These are phyloP conservation scores for Drosophila crucigera DNA, from an alignment of 2,888 invertebrate genomes.

Conservation along the genomic window DNA sequence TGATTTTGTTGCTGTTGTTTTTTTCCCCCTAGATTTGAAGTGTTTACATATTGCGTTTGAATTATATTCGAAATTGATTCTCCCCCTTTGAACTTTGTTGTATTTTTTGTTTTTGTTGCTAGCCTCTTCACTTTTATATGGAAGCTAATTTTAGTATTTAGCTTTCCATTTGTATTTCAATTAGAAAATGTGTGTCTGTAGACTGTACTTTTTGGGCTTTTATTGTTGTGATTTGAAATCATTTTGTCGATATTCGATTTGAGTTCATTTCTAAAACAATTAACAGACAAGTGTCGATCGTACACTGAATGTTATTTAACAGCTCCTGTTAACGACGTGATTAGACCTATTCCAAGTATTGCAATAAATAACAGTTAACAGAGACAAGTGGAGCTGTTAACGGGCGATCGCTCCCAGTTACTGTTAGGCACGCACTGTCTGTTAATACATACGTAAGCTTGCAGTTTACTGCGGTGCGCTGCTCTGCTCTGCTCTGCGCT, in stretches of 20 bases:
- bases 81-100: constrained; percentile 54
- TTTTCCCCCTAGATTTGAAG: constrained; percentile 55
- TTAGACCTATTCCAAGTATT: too few relatives aligned
- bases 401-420: background rate
- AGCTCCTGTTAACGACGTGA: background rate
- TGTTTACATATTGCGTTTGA: constrained; percentile 77
- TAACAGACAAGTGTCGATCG: constrained; percentile 18
- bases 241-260: constrained; percentile 17
- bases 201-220: constrained; percentile 47
- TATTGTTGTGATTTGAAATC: constrained; percentile 19
- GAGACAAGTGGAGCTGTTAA: constrained; percentile 15
- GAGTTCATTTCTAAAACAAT: constrained; percentile 15
- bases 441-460: constrained; percentile 37
- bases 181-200: constrained; percentile 49
- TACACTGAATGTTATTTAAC: background rate
- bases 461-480: constrained; percentile 1
- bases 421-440: constrained; percentile 11
- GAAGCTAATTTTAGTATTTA: constrained; percentile 78
- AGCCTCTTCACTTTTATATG: constrained; percentile 60
- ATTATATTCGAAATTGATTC: constrained; percentile 65
- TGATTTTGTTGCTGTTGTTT: constrained; percentile 24
- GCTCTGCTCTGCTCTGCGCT: constrained; percentile 18
- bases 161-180: constrained; percentile 77
- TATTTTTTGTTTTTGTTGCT: constrained; percentile 35
- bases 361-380: background rate